phyloP scores from a whole-genome alignment of 1,140 invertebrate species.

The Drosophila erecta region DNA sequence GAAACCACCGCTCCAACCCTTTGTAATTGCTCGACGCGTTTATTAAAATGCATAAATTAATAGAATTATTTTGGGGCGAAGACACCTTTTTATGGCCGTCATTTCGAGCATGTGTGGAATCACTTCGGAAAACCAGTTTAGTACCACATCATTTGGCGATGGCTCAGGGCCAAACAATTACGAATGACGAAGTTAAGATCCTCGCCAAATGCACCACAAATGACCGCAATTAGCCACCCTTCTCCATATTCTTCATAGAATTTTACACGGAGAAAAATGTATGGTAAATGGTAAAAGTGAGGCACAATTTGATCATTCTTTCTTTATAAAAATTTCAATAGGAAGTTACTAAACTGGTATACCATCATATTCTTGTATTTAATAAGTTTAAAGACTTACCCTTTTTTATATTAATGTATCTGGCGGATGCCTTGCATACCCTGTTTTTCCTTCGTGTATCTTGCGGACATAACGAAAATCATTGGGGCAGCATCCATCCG shows the following conservation, averaged over 20 bases:
- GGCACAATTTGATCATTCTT: too few species aligned
- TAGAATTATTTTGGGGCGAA: slow-evolving; percentile 43
- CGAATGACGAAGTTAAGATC: slow-evolving; percentile 35
- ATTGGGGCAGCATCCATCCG: slow-evolving; percentile 28
- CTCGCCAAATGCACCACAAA: slow-evolving; percentile 58
- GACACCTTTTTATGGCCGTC: slow-evolving; percentile 54
- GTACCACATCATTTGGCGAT: slow-evolving; percentile 45
- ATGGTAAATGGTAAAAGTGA: not conserved
- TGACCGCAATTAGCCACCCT: slow-evolving; percentile 72
- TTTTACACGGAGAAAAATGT: not conserved
- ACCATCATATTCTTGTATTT: too few species aligned
- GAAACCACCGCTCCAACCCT: slow-evolving; percentile 22
- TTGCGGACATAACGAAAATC: not conserved
- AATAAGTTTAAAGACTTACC: not conserved
- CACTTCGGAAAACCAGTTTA: slow-evolving; percentile 51
- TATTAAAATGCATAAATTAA: slow-evolving; percentile 84
- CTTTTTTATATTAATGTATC: too few species aligned
- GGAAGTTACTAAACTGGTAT: too few species aligned
- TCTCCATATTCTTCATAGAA: slow-evolving; percentile 1
- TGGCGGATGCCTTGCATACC: not conserved
- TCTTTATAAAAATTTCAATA: too few species aligned
- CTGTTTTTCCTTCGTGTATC: not conserved
- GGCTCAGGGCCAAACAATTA: slow-evolving; percentile 71
- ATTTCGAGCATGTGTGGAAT: slow-evolving; percentile 57
- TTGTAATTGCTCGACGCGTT: slow-evolving; percentile 70